These are phyloP conservation scores for Pachyseris speciosa DNA, from an alignment of 64 coral and sea anemone genomes.

Conservation along the genomic window DNA sequence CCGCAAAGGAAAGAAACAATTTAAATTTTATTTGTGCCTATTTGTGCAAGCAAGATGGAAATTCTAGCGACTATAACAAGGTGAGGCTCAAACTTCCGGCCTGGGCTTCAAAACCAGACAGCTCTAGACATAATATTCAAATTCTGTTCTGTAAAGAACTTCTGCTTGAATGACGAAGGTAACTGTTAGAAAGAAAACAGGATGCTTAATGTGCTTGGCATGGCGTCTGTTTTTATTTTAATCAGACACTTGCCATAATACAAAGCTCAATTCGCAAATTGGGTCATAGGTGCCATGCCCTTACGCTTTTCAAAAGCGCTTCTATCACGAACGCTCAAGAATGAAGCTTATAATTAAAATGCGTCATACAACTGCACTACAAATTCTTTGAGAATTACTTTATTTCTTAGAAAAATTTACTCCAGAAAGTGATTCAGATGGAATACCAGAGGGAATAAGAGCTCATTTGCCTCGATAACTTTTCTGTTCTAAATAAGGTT, in stretches of 20 bases:
- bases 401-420: too few relatives aligned
- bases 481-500: too few relatives aligned
- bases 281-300: constrained; percentile 1
- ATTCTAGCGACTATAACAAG: neutral
- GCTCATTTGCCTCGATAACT: too few relatives aligned
- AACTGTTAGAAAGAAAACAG: neutral
- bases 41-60: neutral
- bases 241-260: neutral
- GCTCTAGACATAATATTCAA: constrained; percentile 1
- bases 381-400: too few relatives aligned
- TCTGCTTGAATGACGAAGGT: neutral
- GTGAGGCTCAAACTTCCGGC: constrained; percentile 5
- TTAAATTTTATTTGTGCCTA: neutral
- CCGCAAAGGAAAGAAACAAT: neutral
- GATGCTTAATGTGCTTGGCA: neutral
- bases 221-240: neutral
- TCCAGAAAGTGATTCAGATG: too few relatives aligned
- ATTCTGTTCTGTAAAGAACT: constrained; percentile 8
- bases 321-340: constrained; percentile 1
- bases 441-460: too few relatives aligned
- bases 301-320: neutral
- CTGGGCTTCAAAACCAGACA: constrained; percentile 16
- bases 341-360: neutral
- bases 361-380: neutral
- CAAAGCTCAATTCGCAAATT: neutral